Evolutionary conservation across 2,797 vertebrate species (phyloP).

Genomic region (Dermochelys coriacea): DNA sequence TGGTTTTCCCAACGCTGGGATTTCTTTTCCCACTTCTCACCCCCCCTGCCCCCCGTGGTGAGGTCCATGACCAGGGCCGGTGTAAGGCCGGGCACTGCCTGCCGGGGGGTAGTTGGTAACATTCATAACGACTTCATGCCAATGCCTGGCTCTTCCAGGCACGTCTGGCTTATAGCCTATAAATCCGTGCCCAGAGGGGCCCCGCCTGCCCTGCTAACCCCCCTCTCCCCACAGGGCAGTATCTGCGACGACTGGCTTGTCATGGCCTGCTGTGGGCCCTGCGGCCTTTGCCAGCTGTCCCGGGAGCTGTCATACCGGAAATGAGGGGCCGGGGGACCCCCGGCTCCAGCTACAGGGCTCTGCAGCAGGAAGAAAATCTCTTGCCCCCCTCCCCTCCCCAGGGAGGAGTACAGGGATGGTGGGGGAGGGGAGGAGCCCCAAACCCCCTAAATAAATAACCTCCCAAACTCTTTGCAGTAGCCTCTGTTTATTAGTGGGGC

Average conservation of each 20-base stretch:
- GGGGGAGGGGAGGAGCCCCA: too few relatives aligned
- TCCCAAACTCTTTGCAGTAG: neutral
- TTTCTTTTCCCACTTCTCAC: too few relatives aligned
- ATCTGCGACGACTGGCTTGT: slow-evolving; percentile 85
- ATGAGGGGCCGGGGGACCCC: neutral
- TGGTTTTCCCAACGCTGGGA: too few relatives aligned
- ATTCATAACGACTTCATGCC: too few relatives aligned
- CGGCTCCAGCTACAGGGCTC: fast-evolving
- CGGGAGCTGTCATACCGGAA: slow-evolving; percentile 70
- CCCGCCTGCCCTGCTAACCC: neutral
- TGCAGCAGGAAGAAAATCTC: neutral
- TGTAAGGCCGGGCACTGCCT: too few relatives aligned
- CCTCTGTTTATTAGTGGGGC: neutral
- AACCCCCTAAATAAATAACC: neutral
- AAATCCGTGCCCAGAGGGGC: too few relatives aligned
- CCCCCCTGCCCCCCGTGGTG: too few relatives aligned
- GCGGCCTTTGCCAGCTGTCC: slow-evolving; percentile 80
- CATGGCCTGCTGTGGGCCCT: slow-evolving; percentile 75
- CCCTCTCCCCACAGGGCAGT: slow-evolving; percentile 76
- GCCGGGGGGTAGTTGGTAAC: too few relatives aligned
- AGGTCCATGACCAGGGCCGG: too few relatives aligned
- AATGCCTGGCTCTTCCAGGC: too few relatives aligned
- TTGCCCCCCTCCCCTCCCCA: fast-evolving
- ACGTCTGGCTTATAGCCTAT: too few relatives aligned
- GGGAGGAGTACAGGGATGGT: neutral